Conservation (phyloP, 2,888 invertebrate genomes). For the Chymomyza amoena region DNA sequence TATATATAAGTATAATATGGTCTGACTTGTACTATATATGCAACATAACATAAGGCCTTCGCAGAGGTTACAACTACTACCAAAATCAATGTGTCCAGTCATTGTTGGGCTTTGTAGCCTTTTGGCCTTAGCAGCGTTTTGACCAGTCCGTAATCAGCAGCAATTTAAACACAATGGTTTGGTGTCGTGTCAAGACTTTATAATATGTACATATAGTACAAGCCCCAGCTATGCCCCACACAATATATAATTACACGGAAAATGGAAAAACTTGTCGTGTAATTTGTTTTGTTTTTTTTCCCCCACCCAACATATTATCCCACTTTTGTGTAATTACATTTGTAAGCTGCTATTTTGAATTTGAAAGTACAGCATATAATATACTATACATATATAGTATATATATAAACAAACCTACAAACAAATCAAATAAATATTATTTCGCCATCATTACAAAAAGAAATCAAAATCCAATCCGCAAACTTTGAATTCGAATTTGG, state of each 20-base stretch:
- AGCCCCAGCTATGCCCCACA: not conserved
- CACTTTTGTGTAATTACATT: not conserved
- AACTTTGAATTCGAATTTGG: not conserved
- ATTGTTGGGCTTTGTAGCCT: not conserved
- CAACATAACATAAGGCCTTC: not conserved
- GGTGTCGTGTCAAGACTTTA: not conserved
- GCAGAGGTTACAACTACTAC: not conserved
- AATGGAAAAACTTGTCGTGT: not conserved
- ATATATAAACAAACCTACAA: not conserved
- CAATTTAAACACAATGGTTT: not conserved
- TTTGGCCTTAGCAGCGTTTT: not conserved
- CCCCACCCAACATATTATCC: too few species aligned
- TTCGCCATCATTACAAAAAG: conserved; percentile 1
- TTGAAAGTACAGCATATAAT: not conserved
- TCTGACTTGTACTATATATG: not conserved
- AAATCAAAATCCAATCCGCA: not conserved
- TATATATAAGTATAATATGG: too few species aligned
- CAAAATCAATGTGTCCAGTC: not conserved
- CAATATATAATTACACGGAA: not conserved
- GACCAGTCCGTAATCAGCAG: not conserved
- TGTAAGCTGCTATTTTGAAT: not conserved
- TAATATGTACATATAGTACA: not conserved
- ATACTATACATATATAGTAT: not conserved
- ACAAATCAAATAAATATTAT: conserved; percentile 4
- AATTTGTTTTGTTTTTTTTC: not conserved